Evolutionary conservation across 2,113 vertebrate genomes (phyloP), one percentile per base, ranked within the genome.

Genomic region (Seriola rivoliana): DNA sequence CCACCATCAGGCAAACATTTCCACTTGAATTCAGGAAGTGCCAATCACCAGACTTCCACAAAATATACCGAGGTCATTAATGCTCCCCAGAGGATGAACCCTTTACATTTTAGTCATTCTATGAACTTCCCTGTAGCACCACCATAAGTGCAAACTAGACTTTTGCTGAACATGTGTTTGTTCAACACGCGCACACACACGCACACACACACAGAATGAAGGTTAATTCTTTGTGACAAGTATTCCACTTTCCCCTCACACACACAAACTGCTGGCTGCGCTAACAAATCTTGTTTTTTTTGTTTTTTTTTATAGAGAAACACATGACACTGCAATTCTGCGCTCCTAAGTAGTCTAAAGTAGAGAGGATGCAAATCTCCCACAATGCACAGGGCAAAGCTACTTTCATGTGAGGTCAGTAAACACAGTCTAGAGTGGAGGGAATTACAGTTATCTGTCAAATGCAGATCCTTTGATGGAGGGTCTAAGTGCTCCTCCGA

Each of bases 401-500:
- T 82, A 76, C 91, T 92, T 92, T 92, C 42, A 81, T 89, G 88
- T 86, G 83, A 83, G 91, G 91, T 93, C 89, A 89, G 91, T 89
- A 90, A 91, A 91, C 86, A 90, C 76, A 86, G 86, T 81, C 58
- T 68, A 13, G 77, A 89, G 87, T 88, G 88, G 88, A 87, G 80
- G 81, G 91, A 93, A 93, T 93, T 90, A 91, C 85, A 89, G 88
- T 90, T 91, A 89, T 93, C 90, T 86, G 90, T 90, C 85, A 80
- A 80, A 86, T 21, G 80, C 91, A 91, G 88, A 92, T 91, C 88
- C 88, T 90, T 89, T 92, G 89, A 92, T 91, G 89, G 88, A 90
- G 44, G 80, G 55, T 77, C 88, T 90, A 75, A 92, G 90, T 89
- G 88, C 89, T 88, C 32, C 80, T 86, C 40, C 52, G 10, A 60